phyloP scores from a whole-genome alignment of 2,113 vertebrate species.

The Halichoeres trimaculatus region DNA sequence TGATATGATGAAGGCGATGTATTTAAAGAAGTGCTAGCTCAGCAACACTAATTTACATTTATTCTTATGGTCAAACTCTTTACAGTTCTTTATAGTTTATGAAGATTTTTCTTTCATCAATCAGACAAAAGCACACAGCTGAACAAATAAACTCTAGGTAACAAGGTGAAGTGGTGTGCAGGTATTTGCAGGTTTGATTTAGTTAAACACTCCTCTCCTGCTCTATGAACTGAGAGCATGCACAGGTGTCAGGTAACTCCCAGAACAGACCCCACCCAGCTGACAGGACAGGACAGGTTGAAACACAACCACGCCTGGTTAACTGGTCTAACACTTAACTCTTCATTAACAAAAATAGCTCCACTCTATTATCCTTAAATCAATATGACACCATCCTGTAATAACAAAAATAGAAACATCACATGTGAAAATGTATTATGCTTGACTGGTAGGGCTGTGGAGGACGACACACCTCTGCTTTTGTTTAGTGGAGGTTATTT shows the following conservation, averaged over 20 bases:
- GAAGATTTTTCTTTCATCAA: neutral
- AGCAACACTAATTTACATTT: too few species aligned
- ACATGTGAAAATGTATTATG: neutral
- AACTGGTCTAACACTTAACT: constrained; percentile 10
- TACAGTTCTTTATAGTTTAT: too few species aligned
- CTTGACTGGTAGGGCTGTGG: too few species aligned
- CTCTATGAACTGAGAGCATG: constrained; percentile 4
- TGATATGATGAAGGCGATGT: too few species aligned
- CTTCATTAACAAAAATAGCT: constrained; percentile 14
- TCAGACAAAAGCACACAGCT: neutral
- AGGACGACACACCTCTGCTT: neutral
- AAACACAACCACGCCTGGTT: constrained; percentile 32
- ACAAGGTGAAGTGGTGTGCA: neutral
- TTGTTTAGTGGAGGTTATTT: neutral
- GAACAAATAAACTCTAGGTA: neutral
- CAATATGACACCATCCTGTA: too few species aligned
- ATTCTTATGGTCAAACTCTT: too few species aligned
- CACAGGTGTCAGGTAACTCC: constrained; percentile 49
- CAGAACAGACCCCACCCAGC: constrained; percentile 10
- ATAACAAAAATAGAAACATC: neutral
- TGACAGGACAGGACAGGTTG: constrained; percentile 39
- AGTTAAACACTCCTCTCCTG: neutral
- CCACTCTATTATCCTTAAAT: neutral
- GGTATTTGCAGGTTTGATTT: neutral
- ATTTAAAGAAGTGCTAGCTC: too few species aligned